Base-by-base conservation (phyloP, 2,888 invertebrate species). In the Drosophila paranaensis region DNA sequence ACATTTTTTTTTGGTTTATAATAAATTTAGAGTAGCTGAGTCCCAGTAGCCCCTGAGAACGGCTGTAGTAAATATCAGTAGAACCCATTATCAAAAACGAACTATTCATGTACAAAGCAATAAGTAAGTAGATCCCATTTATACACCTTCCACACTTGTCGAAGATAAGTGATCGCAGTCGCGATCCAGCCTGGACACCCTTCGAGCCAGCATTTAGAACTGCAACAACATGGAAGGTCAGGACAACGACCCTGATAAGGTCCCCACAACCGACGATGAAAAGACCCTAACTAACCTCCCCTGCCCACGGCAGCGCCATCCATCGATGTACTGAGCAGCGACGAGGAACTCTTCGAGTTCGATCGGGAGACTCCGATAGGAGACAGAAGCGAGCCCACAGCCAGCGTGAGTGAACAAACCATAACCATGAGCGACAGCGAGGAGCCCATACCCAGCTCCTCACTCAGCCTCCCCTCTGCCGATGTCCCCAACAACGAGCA, bases 191-290 rank as follows among this genome's bases (percentile, higher is more conserved):
- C 46, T 63, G 58, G 33, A 61, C 56, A 39, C 20, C 13, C 35
- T 43, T 30, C 2, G 33, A 74, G 37, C 14, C 46, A 63, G 8
- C 27, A 60, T 11, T 57, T 35, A 10, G 70, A 56, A 42, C 13
- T 13, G 13, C 25, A 30, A 58, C 13, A 74, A 40, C 27, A 75
- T 75, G 58, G 71, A 74, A 35, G 45, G 53, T 40, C n/a, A 53
- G 25, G 54, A 46, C 35, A 53, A 40, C n/a, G 61, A 54, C 39
- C 40, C 54, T 14, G 46, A 33, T 10, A 51, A 62, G 46, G 35
- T 45, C 13, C 48, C 54, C 39, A 60, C 33, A 37, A 35, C 40
- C 6, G 35, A 56, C 45, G 20, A 73, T 11, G 10, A 48, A 48
- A 72, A 72, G 39, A 60, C 60, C 8, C 46, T 65, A 0, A 50